A percentile compares a stretch with the other conserved stretches of the same genome.
Conservation (phyloP, 2,113 vertebrate genomes). For the Thalassoma bifasciatum region DNA sequence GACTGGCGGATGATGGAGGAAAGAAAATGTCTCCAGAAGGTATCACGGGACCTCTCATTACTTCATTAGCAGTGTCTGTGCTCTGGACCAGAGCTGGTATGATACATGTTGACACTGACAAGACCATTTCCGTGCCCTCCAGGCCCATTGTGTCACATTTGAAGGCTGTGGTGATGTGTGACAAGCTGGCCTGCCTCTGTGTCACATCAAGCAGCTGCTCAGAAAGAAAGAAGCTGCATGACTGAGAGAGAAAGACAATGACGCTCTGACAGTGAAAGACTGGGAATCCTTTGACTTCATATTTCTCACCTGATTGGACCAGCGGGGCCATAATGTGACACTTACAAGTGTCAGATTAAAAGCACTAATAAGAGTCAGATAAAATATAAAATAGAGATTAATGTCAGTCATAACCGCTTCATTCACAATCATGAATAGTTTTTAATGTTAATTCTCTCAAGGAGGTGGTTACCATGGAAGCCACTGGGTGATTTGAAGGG, state of each 20-base stretch:
- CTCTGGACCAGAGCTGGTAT: slow-evolving; percentile 9
- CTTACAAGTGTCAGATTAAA: slow-evolving; percentile 29
- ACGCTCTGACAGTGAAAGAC: background rate
- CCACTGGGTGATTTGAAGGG: slow-evolving; percentile 31
- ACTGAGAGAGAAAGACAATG: background rate
- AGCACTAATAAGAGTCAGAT: slow-evolving; percentile 4
- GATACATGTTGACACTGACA: slow-evolving; percentile 28
- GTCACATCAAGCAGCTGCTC: slow-evolving; percentile 55
- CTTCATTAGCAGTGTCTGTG: slow-evolving; percentile 26
- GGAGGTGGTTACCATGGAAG: slow-evolving; percentile 64
- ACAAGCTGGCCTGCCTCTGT: slow-evolving; percentile 40
- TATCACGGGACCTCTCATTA: slow-evolving; percentile 40
- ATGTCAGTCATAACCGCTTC: slow-evolving; percentile 32
- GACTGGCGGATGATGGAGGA: slow-evolving; percentile 50
- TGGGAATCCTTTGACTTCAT: background rate
- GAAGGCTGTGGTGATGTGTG: slow-evolving; percentile 45
- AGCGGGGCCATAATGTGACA: background rate
- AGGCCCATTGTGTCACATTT: slow-evolving; percentile 33
- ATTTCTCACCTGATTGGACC: slow-evolving; percentile 16
- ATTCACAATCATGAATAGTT: slow-evolving; percentile 19
- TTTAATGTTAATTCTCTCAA: slow-evolving; percentile 38
- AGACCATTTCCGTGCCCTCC: slow-evolving; percentile 39
- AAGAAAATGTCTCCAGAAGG: slow-evolving; percentile 36
- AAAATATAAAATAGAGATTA: slow-evolving; percentile 27
- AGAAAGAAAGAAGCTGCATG: slow-evolving; percentile 18